A percentile compares a stretch with the other conserved stretches of the same genome.
These are phyloP conservation scores for Trematomus loennbergii DNA, from an alignment of 2,113 vertebrate genomes.

Conservation along the genomic window DNA sequence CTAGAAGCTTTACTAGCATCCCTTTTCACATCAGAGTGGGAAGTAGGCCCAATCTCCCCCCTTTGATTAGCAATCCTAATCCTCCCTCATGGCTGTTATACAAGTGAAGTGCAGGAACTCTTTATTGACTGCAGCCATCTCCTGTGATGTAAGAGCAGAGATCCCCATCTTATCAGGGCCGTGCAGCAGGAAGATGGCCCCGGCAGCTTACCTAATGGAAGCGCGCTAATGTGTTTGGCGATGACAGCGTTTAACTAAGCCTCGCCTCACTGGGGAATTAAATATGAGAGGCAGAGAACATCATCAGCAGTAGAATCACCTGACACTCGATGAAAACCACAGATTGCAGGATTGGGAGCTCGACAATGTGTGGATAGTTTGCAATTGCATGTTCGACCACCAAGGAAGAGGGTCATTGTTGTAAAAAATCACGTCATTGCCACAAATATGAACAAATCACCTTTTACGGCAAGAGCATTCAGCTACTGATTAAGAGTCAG, in stretches of 20 bases:
- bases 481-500: background rate
- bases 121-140: constrained; percentile 67
- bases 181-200: constrained; percentile 68
- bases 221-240: constrained; percentile 65
- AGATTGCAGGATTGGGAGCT: constrained; percentile 3
- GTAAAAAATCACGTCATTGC: no score
- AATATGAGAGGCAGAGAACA: constrained; percentile 22
- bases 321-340: constrained; percentile 35
- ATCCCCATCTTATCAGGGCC: constrained; percentile 76
- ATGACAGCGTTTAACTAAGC: constrained; percentile 51
- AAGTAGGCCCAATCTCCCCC: constrained; percentile 42
- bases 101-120: constrained; percentile 70
- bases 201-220: constrained; percentile 67
- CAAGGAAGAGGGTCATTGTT: background rate
- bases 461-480: background rate
- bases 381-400: constrained; percentile 12
- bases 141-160: constrained; percentile 53
- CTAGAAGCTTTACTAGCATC: constrained; percentile 34
- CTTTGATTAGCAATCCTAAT: constrained; percentile 63
- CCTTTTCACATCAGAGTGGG: constrained; percentile 23
- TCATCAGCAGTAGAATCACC: constrained; percentile 20
- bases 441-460: no score
- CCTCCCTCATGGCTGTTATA: constrained; percentile 50
- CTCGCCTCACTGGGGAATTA: constrained; percentile 30
- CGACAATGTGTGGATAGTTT: constrained; percentile 12